Percentiles rank a stretch among this genome's conserved stretches.
Evolutionary conservation across 2,888 invertebrate species (phyloP).

Genomic region (Aphodius granarius): DNA sequence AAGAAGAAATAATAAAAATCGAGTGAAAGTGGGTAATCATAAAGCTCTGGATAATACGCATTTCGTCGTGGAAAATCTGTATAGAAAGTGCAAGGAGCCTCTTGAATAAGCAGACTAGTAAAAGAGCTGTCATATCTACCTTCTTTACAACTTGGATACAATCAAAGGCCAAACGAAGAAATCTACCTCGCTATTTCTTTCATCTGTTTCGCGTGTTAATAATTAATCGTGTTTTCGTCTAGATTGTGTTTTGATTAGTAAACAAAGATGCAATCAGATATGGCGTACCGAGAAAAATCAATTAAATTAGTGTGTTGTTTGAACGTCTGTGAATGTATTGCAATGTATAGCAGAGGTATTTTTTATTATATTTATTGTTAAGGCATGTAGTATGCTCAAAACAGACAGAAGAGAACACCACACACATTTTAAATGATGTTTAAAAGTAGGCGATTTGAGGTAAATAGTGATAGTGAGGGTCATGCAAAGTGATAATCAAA

Average conservation of each 20-base stretch:
- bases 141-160: not conserved
- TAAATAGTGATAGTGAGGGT: not conserved
- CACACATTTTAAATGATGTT: no score
- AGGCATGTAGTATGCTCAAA: no score
- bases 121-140: not conserved
- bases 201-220: not conserved
- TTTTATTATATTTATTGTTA: no score
- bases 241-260: not conserved
- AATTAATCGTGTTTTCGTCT: not conserved
- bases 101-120: not conserved
- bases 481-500: not conserved
- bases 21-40: not conserved
- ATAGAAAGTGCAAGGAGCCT: not conserved
- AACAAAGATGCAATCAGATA: not conserved
- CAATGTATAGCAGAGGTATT: no score
- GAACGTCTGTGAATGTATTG: no score
- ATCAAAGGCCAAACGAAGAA: not conserved
- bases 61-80: not conserved
- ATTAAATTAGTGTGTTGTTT: not conserved
- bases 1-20: no score
- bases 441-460: no score
- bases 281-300: not conserved
- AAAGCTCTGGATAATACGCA: not conserved
- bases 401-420: no score
- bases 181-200: not conserved